Percentiles rank a stretch among this genome's conserved stretches.
These are phyloP conservation scores for Cosmopolites sordidus DNA, from an alignment of 2,888 invertebrate genomes.

Conservation along the genomic window DNA sequence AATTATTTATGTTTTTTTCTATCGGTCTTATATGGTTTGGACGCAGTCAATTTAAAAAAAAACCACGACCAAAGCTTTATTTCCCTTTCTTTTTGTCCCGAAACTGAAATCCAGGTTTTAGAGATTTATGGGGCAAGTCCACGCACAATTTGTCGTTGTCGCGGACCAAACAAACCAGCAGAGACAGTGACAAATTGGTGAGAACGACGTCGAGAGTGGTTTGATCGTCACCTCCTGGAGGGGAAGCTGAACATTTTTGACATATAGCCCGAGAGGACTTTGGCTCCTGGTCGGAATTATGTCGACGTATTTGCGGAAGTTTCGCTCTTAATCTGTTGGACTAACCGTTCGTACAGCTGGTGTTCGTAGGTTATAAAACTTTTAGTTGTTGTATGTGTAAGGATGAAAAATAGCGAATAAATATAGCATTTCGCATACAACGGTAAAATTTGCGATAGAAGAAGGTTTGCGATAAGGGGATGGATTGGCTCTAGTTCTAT, in stretches of 20 bases:
- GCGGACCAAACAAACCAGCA: neutral
- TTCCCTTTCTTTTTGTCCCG: neutral
- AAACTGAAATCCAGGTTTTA: no score
- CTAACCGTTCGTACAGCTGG: neutral
- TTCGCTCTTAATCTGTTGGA: neutral
- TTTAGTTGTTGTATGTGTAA: no score
- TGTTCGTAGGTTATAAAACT: neutral
- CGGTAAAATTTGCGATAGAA: no score
- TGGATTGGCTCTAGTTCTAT: no score
- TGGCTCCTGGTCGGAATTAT: neutral
- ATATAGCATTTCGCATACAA: no score
- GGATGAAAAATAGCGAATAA: no score
- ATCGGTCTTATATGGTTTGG: no score
- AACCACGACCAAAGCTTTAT: neutral
- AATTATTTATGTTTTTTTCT: neutral
- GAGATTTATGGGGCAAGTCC: neutral
- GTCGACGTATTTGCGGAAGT: neutral
- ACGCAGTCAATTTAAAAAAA: neutral
- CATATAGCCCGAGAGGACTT: neutral
- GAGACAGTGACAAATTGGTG: neutral
- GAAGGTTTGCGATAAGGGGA: no score
- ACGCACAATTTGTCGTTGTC: constrained; percentile 1
- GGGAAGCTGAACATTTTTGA: neutral
- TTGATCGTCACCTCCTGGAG: neutral
- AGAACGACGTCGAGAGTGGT: neutral